A percentile compares a stretch with the other conserved stretches of the same genome.
Evolutionary conservation across 2,888 invertebrate species (phyloP).

Genomic region (Atrina japonica): DNA sequence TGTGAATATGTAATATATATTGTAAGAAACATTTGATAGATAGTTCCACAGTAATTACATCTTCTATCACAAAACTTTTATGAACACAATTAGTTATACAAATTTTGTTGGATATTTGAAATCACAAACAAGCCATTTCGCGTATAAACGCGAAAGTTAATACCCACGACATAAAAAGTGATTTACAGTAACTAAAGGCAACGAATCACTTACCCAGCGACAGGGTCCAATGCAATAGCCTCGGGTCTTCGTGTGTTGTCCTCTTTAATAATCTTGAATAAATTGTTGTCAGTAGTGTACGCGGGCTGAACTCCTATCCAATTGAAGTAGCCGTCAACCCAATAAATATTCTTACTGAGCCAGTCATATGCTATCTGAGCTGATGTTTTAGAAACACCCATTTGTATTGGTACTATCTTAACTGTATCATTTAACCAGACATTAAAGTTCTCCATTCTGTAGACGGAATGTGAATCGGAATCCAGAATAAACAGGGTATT

Average conservation of each 20-base stretch:
- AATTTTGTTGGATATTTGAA: no score
- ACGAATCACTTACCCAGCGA: constrained; percentile 39
- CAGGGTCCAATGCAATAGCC: constrained; percentile 52
- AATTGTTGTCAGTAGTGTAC: constrained; percentile 12
- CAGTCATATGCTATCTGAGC: constrained; percentile 27
- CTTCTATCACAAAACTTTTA: no score
- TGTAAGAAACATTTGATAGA: no score
- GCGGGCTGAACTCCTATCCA: constrained; percentile 27
- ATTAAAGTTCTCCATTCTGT: constrained; percentile 29
- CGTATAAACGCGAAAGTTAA: no score
- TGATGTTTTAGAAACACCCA: constrained; percentile 25
- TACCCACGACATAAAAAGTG: no score
- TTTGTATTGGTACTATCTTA: constrained; percentile 23
- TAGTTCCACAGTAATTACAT: no score
- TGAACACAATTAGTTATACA: no score
- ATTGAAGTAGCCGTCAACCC: constrained; percentile 29
- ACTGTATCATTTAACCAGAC: constrained; percentile 16
- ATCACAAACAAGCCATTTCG: no score
- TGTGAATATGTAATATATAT: no score
- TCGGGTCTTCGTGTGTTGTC: constrained; percentile 28
- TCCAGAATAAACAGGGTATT: constrained; percentile 25
- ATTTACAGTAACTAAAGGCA: no score
- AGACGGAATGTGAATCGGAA: constrained; percentile 24
- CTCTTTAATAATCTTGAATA: constrained; percentile 19
- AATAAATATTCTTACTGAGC: constrained; percentile 7